A percentile compares a stretch with the other conserved stretches of the same genome.
Conservation (phyloP, 2,888 invertebrate species). For the Cataglyphis altisquamis region DNA sequence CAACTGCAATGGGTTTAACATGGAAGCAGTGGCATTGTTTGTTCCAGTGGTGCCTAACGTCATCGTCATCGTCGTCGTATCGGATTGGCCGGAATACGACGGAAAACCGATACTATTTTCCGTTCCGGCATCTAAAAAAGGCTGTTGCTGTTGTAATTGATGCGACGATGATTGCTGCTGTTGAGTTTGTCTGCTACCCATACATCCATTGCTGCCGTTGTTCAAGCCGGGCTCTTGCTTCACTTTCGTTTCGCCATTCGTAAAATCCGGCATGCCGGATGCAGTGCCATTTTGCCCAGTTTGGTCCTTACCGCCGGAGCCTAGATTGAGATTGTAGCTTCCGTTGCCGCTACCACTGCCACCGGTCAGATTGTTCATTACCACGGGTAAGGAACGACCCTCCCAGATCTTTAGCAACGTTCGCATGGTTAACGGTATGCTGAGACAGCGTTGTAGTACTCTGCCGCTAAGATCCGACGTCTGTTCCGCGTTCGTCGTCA, state of each 20-base stretch:
- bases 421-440: conserved; percentile 97
- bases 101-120: conserved; percentile 87
- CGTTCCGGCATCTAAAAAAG: conserved; percentile 87
- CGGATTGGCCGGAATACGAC: conserved; percentile 86
- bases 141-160: conserved; percentile 80
- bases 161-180: conserved; percentile 70
- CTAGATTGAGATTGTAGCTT: conserved; percentile 90
- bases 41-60: background rate
- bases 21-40: conserved; percentile 70
- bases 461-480: conserved; percentile 88
- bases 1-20: conserved; percentile 84
- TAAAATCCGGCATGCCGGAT: conserved; percentile 83
- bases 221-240: conserved; percentile 84
- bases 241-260: conserved; percentile 84
- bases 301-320: conserved; percentile 89
- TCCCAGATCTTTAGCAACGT: conserved; percentile 95
- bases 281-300: conserved; percentile 80
- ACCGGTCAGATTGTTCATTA: conserved; percentile 38
- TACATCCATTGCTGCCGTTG: conserved; percentile 81
- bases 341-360: conserved; percentile 86
- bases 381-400: conserved; percentile 86
- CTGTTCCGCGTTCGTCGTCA: conserved; percentile 84
- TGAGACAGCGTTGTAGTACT: conserved; percentile 95
- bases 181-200: conserved; percentile 75
- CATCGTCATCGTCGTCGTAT: conserved; percentile 79